Conservation (phyloP, 1,140 invertebrate species). For the Acyrthosiphon pisum region DNA sequence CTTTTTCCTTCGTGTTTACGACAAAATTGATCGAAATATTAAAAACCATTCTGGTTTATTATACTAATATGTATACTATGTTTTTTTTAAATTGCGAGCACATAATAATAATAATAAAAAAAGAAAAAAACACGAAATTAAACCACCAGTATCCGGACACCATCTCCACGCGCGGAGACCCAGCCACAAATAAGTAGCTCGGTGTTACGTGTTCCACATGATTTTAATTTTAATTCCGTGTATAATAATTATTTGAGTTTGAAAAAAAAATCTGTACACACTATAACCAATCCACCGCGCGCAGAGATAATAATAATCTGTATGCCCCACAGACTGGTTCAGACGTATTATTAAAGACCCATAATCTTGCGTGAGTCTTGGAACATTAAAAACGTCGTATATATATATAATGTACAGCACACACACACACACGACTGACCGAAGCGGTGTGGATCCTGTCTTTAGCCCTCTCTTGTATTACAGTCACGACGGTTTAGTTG, state of each 20-base stretch:
- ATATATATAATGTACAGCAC: not conserved
- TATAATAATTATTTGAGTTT: conserved; percentile 43
- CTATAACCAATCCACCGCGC: conserved; percentile 9
- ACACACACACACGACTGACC: not conserved
- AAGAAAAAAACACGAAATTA: conserved; percentile 21
- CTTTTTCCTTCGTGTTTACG: conserved; percentile 46
- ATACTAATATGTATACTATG: conserved; percentile 30
- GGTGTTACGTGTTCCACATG: conserved; percentile 52
- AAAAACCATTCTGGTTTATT: conserved; percentile 31
- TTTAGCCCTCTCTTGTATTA: conserved; percentile 21
- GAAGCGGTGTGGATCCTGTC: conserved; percentile 25
- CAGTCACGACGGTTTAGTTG: conserved; percentile 44
- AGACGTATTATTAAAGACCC: conserved; percentile 56
- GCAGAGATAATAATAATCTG: conserved; percentile 47
- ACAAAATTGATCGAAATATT: conserved; percentile 50
- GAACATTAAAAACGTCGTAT: conserved; percentile 32
- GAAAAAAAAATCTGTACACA: conserved; percentile 35
- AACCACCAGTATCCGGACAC: conserved; percentile 36
- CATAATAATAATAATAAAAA: conserved; percentile 32
- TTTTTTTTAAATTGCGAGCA: conserved; percentile 52
- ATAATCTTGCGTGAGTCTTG: conserved; percentile 40
- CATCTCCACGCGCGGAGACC: not conserved
- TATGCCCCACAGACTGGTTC: conserved; percentile 47
- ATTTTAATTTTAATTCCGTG: conserved; percentile 52
- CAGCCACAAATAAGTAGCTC: conserved; percentile 51